Percentiles rank a stretch among this genome's conserved stretches.
These are phyloP conservation scores for Oasisia sp. DNA, from an alignment of 2,888 invertebrate species.

Conservation along the genomic window DNA sequence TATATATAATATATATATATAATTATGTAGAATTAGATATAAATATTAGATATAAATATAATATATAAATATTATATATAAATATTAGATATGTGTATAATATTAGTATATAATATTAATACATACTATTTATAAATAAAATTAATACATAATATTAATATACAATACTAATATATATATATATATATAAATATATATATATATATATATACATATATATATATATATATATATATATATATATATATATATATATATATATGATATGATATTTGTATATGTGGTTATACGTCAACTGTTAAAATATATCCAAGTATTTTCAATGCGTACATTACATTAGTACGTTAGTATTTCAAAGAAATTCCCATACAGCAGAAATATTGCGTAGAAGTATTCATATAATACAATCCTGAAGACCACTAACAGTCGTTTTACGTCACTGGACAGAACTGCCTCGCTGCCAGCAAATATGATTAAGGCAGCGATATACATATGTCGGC, in stretches of 20 bases:
- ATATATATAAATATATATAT: not conserved
- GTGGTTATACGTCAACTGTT: not conserved
- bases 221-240: constrained; percentile 6
- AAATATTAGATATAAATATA: too few relatives aligned
- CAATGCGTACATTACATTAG: not conserved
- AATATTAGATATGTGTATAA: too few relatives aligned
- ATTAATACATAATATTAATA: not conserved
- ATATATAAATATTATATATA: too few relatives aligned
- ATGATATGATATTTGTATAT: not conserved
- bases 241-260: not conserved
- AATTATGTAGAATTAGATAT: not conserved
- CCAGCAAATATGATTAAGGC: not conserved
- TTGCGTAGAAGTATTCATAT: not conserved
- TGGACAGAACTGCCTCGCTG: not conserved
- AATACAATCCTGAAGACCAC: not conserved
- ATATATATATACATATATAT: not conserved
- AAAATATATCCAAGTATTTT: too few relatives aligned
- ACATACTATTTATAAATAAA: too few relatives aligned
- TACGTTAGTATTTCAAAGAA: not conserved
- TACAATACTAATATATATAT: not conserved
- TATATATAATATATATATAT: not conserved
- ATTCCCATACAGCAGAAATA: not conserved
- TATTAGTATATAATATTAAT: too few relatives aligned
- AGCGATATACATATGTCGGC: not conserved
- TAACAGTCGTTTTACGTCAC: not conserved